A percentile compares a stretch with the other conserved stretches of the same genome.
Evolutionary conservation across 2,888 invertebrate species (phyloP).

Genomic region (Philhelius pedissequus): DNA sequence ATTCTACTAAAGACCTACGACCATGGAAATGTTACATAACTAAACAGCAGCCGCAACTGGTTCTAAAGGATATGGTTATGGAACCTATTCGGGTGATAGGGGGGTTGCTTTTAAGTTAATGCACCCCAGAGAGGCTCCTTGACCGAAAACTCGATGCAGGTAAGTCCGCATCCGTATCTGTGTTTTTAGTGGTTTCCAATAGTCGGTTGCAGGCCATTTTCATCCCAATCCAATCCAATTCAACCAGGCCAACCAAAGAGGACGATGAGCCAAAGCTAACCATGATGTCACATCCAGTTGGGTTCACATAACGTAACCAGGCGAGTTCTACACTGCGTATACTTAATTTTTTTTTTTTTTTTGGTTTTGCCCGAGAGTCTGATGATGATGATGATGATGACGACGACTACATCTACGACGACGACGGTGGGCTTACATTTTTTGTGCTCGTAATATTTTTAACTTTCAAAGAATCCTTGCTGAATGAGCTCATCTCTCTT

Average conservation of each 20-base stretch:
- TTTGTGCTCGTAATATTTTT: conserved; percentile 15
- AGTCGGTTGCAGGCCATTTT: conserved; percentile 49
- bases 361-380: conserved; percentile 41
- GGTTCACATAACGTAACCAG: conserved; percentile 57
- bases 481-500: too few relatives aligned
- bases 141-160: conserved; percentile 68
- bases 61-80: conserved; percentile 9
- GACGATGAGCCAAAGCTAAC: conserved; percentile 31
- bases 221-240: conserved; percentile 32
- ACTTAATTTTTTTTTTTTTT: conserved; percentile 43
- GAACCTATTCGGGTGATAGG: neutral
- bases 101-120: conserved; percentile 64
- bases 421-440: conserved; percentile 4
- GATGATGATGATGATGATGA: conserved; percentile 40
- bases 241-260: neutral
- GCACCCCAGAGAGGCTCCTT: conserved; percentile 64
- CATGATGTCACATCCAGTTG: conserved; percentile 65
- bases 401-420: neutral
- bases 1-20: conserved; percentile 26
- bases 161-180: conserved; percentile 67
- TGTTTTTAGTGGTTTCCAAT: conserved; percentile 69
- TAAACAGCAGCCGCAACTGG: conserved; percentile 61
- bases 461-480: conserved; percentile 49
- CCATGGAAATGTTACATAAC: conserved; percentile 52
- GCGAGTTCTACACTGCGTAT: conserved; percentile 54